phyloP scores from a whole-genome alignment of 2,888 invertebrate species.

The Protula sp. region DNA sequence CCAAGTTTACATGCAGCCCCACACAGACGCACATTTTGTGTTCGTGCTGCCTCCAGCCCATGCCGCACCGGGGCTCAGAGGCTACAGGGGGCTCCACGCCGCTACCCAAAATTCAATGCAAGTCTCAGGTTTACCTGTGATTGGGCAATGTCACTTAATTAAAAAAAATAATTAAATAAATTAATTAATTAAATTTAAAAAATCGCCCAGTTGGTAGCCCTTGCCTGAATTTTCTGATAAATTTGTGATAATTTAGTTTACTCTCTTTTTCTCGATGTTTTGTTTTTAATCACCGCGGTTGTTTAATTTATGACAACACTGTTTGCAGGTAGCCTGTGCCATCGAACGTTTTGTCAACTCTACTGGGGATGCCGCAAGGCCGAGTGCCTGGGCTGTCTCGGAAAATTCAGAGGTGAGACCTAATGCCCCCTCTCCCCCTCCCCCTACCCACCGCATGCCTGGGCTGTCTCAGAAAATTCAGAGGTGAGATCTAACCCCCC shows the following conservation, averaged over 20 bases:
- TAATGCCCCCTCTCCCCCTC: neutral
- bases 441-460: conserved; percentile 39
- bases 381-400: conserved; percentile 45
- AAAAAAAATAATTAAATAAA: too few relatives aligned
- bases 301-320: too few relatives aligned
- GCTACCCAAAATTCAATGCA: too few relatives aligned
- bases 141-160: too few relatives aligned
- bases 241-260: too few relatives aligned
- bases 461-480: conserved; percentile 44
- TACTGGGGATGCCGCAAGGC: conserved; percentile 49
- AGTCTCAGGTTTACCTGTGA: too few relatives aligned
- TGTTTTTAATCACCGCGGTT: too few relatives aligned
- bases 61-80: conserved; percentile 40
- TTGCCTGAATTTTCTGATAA: too few relatives aligned
- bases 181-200: too few relatives aligned
- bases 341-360: conserved; percentile 41
- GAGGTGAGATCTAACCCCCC: conserved; percentile 35
- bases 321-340: conserved; percentile 42
- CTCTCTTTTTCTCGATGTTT: too few relatives aligned
- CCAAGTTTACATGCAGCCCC: conserved; percentile 27
- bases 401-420: conserved; percentile 45
- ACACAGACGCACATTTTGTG: conserved; percentile 47
- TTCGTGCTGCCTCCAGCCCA: conserved; percentile 47
- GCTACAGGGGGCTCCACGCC: conserved; percentile 2
- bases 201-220: too few relatives aligned